These are phyloP conservation scores for Trichogramma dendrolimi DNA, from an alignment of 2,888 invertebrate genomes.

Conservation along the genomic window DNA sequence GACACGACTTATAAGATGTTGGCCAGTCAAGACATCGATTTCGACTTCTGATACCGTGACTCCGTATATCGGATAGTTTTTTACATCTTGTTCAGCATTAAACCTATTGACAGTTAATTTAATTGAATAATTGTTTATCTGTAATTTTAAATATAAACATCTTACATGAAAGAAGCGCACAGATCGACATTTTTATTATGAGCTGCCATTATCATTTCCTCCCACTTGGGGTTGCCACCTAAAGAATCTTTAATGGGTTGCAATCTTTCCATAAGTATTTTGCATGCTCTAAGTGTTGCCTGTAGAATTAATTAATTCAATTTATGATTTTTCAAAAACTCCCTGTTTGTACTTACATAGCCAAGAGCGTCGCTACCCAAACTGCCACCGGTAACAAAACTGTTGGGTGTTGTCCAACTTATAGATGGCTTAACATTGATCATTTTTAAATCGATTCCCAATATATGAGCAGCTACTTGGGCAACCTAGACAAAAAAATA, in stretches of 20 bases:
- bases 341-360: conserved; percentile 36
- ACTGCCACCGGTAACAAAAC: conserved; percentile 67
- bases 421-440: conserved; percentile 65
- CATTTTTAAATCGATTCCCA: conserved; percentile 67
- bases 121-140: not conserved
- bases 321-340: not conserved
- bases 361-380: conserved; percentile 66
- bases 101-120: not conserved
- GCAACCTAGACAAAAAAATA: conserved; percentile 54
- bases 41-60: conserved; percentile 67
- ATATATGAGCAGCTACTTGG: conserved; percentile 69
- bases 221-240: conserved; percentile 56
- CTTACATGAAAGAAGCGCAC: conserved; percentile 60
- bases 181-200: conserved; percentile 57
- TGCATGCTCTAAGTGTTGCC: conserved; percentile 56
- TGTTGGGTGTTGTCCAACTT: conserved; percentile 64
- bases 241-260: conserved; percentile 52
- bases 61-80: conserved; percentile 64
- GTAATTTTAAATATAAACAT: not conserved
- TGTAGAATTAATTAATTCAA: not conserved
- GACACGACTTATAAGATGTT: conserved; percentile 63
- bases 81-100: conserved; percentile 38
- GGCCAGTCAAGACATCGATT: conserved; percentile 74
- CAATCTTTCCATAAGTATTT: conserved; percentile 59
- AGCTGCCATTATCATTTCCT: conserved; percentile 57